phyloP scores from a whole-genome alignment of 2,113 vertebrate species.

The Gracilinanus agilis region DNA sequence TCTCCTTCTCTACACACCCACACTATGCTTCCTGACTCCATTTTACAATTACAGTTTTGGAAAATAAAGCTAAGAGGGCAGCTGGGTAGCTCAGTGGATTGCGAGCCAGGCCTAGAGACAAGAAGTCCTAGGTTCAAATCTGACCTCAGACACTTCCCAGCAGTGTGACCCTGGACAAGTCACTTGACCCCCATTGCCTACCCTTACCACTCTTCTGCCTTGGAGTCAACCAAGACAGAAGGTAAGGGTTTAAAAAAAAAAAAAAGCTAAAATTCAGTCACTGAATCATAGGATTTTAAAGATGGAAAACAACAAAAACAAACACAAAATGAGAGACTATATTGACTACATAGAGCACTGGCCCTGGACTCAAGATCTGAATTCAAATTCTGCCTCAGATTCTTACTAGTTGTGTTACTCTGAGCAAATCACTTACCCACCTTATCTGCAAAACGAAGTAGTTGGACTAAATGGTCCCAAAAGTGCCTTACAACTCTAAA shows the following conservation, averaged over 20 bases:
- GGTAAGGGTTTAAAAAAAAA: too few species aligned
- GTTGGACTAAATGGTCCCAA: neutral
- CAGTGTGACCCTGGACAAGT: too few species aligned
- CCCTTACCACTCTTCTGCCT: too few species aligned
- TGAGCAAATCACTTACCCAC: neutral
- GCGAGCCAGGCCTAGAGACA: too few species aligned
- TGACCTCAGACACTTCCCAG: too few species aligned
- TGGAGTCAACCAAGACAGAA: too few species aligned
- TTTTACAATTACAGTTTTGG: neutral
- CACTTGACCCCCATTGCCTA: too few species aligned
- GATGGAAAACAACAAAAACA: neutral
- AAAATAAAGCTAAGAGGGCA: neutral
- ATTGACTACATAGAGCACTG: neutral
- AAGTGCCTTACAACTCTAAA: neutral
- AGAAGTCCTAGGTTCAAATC: too few species aligned
- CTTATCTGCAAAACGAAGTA: neutral
- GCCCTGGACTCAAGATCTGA: neutral
- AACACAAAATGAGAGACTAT: neutral
- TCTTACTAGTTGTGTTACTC: neutral
- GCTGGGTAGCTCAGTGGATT: too few species aligned
- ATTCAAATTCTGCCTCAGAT: neutral
- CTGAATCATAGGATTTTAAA: neutral
- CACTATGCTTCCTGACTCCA: neutral
- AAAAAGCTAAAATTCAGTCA: too few species aligned
- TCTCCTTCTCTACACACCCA: neutral